Conservation (phyloP, 2,888 invertebrate genomes). For the Drosophila prostipennis region DNA sequence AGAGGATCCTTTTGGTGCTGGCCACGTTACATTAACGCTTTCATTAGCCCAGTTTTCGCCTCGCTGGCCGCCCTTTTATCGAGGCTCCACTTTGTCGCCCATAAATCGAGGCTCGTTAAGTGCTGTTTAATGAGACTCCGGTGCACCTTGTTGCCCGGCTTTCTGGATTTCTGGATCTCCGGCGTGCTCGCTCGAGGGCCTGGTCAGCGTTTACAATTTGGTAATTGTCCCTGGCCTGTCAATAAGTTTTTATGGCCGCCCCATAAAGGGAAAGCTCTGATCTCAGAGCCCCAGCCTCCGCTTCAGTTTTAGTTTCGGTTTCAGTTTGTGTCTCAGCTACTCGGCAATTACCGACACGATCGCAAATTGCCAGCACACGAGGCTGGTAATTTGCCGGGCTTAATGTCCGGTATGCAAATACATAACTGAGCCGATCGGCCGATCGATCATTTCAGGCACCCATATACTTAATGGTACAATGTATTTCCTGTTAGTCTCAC, state of each 20-base stretch:
- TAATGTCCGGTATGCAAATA: slow-evolving; percentile 63
- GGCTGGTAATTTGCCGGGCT: slow-evolving; percentile 53
- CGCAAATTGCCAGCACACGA: slow-evolving; percentile 50
- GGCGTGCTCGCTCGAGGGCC: slow-evolving; percentile 67
- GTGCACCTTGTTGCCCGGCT: slow-evolving; percentile 12
- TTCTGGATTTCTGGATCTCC: slow-evolving; percentile 12
- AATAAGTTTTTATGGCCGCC: slow-evolving; percentile 71
- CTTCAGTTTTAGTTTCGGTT: slow-evolving; percentile 20
- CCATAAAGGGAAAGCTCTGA: slow-evolving; percentile 59
- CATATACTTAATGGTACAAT: slow-evolving; percentile 20
- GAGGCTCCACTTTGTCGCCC: slow-evolving; percentile 55
- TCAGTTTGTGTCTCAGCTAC: slow-evolving; percentile 23
- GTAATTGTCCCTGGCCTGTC: slow-evolving; percentile 72
- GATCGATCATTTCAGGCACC: slow-evolving; percentile 24
- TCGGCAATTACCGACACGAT: slow-evolving; percentile 71
- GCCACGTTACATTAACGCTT: slow-evolving; percentile 67
- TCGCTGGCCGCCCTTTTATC: slow-evolving; percentile 58
- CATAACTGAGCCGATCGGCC: slow-evolving; percentile 6
- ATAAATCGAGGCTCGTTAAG: slow-evolving; percentile 75
- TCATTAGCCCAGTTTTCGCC: slow-evolving; percentile 76
- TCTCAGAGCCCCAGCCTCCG: slow-evolving; percentile 3
- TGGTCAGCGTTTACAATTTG: slow-evolving; percentile 57
- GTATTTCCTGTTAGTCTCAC: slow-evolving; percentile 18
- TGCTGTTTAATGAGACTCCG: slow-evolving; percentile 62
- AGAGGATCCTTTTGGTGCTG: slow-evolving; percentile 14